Conservation (phyloP, 2,113 vertebrate genomes). For the Varanus komodoensis region DNA sequence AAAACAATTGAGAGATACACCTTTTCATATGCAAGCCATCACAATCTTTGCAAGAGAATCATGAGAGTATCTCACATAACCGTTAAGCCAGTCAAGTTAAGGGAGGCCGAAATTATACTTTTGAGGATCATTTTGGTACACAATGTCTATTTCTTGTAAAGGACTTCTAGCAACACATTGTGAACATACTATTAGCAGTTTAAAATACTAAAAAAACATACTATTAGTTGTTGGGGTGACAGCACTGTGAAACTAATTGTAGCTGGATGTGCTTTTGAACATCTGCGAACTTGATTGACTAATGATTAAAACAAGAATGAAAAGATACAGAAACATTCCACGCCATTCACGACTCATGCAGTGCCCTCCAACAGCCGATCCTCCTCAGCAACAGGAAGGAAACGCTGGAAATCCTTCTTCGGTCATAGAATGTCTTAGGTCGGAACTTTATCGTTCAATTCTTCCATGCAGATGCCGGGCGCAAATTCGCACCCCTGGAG, state of each 20-base stretch:
- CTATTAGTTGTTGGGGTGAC: background rate
- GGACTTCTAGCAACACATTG: background rate
- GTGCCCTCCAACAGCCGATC: background rate
- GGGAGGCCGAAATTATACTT: background rate
- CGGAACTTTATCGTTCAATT: background rate
- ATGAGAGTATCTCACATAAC: background rate
- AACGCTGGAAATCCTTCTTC: constrained; percentile 7
- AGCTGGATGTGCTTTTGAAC: background rate
- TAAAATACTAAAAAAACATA: background rate
- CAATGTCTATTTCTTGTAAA: background rate
- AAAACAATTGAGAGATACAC: background rate
- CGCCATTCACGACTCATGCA: background rate
- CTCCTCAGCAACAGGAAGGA: background rate
- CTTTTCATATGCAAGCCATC: background rate
- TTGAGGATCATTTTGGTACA: background rate
- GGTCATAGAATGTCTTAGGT: background rate
- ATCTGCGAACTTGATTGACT: constrained; percentile 12
- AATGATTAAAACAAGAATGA: constrained; percentile 33
- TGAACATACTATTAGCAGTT: constrained; percentile 18
- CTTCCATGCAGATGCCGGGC: background rate
- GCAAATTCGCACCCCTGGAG: background rate
- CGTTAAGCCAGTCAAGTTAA: background rate
- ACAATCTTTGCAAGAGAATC: background rate
- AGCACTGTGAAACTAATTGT: constrained; percentile 9
- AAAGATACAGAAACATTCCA: constrained; percentile 9